Conservation (phyloP, 2,888 invertebrate genomes). For the Ophion ventricosus region DNA sequence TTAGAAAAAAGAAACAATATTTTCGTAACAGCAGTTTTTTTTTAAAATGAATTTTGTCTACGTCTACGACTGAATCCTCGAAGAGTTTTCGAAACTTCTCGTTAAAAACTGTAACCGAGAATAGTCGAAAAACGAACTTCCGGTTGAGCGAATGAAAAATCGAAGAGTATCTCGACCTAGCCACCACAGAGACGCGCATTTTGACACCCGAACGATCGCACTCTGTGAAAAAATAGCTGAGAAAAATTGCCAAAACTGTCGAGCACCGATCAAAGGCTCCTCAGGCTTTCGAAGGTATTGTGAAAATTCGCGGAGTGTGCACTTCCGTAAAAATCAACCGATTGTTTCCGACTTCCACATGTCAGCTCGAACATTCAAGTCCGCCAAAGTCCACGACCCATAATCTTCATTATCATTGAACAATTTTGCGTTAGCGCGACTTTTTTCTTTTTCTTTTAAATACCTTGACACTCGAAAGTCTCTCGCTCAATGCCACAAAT, state of each 20-base stretch:
- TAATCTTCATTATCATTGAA: not conserved
- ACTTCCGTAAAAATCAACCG: not conserved
- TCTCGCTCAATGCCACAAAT: slow-evolving; percentile 30
- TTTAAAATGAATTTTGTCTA: too few species aligned
- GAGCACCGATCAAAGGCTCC: not conserved
- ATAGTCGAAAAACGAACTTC: not conserved
- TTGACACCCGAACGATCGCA: not conserved
- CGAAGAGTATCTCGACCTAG: not conserved
- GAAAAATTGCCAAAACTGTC: not conserved
- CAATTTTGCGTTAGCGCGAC: not conserved
- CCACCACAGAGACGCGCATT: not conserved
- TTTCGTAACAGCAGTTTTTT: not conserved
- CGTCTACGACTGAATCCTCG: too few species aligned
- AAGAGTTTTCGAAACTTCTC: not conserved
- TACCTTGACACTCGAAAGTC: not conserved
- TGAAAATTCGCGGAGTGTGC: not conserved
- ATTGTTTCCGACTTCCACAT: not conserved
- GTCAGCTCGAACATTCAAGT: not conserved
- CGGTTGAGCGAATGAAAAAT: not conserved
- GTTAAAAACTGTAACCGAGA: not conserved
- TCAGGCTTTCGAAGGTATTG: too few species aligned
- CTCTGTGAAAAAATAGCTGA: not conserved
- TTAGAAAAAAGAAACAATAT: not conserved
- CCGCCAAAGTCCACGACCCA: not conserved
- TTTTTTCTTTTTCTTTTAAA: not conserved